Conservation (phyloP, 2,888 invertebrate genomes). For the Zaprionus obscuricornis region DNA sequence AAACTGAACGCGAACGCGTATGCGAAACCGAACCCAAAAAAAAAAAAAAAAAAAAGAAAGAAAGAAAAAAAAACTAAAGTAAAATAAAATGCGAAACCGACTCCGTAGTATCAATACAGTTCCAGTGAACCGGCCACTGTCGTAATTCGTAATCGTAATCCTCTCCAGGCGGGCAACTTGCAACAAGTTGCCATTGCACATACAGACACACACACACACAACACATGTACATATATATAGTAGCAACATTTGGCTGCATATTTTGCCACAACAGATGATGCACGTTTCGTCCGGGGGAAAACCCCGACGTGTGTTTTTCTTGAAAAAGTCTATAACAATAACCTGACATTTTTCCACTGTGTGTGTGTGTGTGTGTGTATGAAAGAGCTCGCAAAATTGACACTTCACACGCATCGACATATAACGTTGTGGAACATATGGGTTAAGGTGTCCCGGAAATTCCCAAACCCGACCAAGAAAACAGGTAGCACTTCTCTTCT, state of each 20-base stretch:
- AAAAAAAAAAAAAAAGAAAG: not conserved
- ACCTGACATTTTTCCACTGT: constrained; percentile 22
- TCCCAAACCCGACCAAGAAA: constrained; percentile 45
- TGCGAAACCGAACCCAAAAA: constrained; percentile 1
- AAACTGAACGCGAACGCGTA: not conserved
- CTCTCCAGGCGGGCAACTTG: constrained; percentile 23
- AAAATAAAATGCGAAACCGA: not conserved
- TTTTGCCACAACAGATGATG: constrained; percentile 67
- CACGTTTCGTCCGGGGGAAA: constrained; percentile 44
- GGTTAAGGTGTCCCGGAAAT: constrained; percentile 61
- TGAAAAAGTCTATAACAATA: constrained; percentile 47
- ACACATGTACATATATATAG: too few relatives aligned
- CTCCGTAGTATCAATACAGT: constrained; percentile 7
- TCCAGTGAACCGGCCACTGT: constrained; percentile 27
- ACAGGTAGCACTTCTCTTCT: constrained; percentile 55
- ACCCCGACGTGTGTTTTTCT: constrained; percentile 44
- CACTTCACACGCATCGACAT: too few relatives aligned
- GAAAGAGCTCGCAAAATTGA: not conserved
- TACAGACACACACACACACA: too few relatives aligned
- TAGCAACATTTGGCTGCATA: too few relatives aligned
- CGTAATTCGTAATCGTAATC: constrained; percentile 45
- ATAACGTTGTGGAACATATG: constrained; percentile 55
- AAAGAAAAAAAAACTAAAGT: constrained; percentile 8
- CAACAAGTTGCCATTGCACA: too few relatives aligned
- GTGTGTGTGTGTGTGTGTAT: not conserved